phyloP scores from a whole-genome alignment of 1,140 invertebrate species.

The Zaprionus davidi region DNA sequence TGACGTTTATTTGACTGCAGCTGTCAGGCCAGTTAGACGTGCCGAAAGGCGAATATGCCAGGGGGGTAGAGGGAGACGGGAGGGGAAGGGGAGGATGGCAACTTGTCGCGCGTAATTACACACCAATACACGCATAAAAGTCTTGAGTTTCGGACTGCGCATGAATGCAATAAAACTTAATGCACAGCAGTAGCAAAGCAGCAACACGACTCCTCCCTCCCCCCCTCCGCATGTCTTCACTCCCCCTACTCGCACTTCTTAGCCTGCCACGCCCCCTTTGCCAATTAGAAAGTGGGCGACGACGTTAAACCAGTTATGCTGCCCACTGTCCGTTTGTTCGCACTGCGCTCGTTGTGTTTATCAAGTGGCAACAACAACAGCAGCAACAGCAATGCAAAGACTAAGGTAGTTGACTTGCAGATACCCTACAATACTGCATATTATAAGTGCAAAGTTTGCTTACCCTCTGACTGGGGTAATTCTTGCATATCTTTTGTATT shows the following conservation, averaged over 20 bases:
- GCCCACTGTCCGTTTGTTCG: conserved; percentile 1
- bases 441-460: too few relatives aligned
- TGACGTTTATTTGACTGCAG: conserved; percentile 79
- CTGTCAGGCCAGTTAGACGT: conserved; percentile 64
- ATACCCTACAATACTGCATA: background rate
- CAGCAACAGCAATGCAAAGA: background rate
- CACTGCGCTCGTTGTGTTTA: conserved; percentile 35
- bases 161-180: conserved; percentile 66
- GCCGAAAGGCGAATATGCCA: conserved; percentile 40
- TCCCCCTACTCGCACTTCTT: too few relatives aligned
- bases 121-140: conserved; percentile 59
- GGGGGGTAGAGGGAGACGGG: background rate
- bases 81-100: conserved; percentile 33
- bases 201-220: too few relatives aligned
- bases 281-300: conserved; percentile 4
- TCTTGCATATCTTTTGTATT: background rate
- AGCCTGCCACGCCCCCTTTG: conserved; percentile 48
- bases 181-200: conserved; percentile 39
- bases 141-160: conserved; percentile 31
- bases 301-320: background rate
- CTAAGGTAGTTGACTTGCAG: background rate
- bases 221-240: too few relatives aligned
- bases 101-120: conserved; percentile 77
- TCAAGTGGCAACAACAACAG: conserved; percentile 50
- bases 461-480: too few relatives aligned